Evolutionary conservation across 1,140 invertebrate genomes (phyloP).

Genomic region (Cepaea nemoralis): DNA sequence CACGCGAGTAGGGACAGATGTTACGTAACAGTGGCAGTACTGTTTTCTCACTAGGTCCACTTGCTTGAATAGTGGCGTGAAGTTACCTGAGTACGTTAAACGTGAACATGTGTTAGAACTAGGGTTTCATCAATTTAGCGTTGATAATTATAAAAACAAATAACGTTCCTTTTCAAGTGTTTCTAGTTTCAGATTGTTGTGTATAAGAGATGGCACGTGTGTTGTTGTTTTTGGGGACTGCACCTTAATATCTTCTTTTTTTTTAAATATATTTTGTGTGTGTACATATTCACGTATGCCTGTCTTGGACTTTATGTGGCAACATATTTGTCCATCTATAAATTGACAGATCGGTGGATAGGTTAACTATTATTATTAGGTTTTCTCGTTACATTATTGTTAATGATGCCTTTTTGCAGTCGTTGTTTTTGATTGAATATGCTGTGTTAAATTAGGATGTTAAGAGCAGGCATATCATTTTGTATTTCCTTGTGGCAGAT

Average conservation of each 20-base stretch:
- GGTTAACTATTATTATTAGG: no score
- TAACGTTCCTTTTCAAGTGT: not conserved
- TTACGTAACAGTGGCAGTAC: not conserved
- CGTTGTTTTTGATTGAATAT: no score
- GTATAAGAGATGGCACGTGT: slow-evolving; percentile 2
- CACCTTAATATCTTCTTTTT: not conserved
- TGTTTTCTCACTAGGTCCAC: not conserved
- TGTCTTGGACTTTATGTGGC: not conserved
- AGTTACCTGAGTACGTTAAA: not conserved
- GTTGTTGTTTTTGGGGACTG: not conserved
- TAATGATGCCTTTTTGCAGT: no score
- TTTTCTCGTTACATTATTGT: no score
- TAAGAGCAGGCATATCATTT: no score
- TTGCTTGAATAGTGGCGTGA: not conserved
- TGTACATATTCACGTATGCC: no score
- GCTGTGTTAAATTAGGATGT: no score
- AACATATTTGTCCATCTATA: no score
- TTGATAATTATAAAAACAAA: not conserved
- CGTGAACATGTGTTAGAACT: not conserved
- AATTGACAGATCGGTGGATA: no score
- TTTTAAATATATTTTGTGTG: not conserved
- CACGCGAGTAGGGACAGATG: no score
- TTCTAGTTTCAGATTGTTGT: not conserved
- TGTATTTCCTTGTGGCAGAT: no score
- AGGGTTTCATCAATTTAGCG: not conserved